A percentile compares a stretch with the other conserved stretches of the same genome.
Conservation (phyloP, 2,888 invertebrate species). For the Orchesellides sinensis region DNA sequence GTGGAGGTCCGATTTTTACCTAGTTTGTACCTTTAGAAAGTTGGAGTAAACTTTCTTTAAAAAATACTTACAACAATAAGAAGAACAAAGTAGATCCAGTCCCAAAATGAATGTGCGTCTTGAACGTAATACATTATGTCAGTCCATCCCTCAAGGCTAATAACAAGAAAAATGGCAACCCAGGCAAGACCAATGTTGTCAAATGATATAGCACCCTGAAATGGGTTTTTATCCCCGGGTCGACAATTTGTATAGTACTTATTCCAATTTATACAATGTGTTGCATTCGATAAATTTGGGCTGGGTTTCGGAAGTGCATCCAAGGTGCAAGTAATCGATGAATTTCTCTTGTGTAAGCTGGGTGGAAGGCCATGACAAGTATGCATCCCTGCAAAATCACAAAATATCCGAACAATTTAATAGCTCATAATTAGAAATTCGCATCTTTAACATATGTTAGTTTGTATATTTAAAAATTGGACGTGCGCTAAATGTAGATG, state of each 20-base stretch:
- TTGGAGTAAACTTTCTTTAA: neutral
- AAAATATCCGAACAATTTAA: neutral
- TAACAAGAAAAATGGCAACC: constrained; percentile 98
- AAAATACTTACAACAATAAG: constrained; percentile 94
- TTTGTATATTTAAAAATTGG: too few species aligned
- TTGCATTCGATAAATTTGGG: constrained; percentile 77
- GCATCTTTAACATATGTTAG: too few species aligned
- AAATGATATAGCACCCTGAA: constrained; percentile 99
- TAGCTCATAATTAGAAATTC: too few species aligned
- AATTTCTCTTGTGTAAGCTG: constrained; percentile 82
- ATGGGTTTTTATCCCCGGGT: constrained; percentile 96
- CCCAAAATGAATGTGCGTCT: constrained; percentile 99
- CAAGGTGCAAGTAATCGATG: constrained; percentile 82
- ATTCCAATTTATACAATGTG: constrained; percentile 97
- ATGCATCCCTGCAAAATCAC: constrained; percentile 83
- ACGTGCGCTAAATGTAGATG: too few species aligned
- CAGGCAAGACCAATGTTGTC: constrained; percentile 99
- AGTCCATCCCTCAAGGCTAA: constrained; percentile 99
- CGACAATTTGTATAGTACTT: constrained; percentile 97
- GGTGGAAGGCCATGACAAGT: constrained; percentile 90
- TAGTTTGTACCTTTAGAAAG: too few species aligned
- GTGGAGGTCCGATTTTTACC: too few species aligned
- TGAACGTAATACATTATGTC: constrained; percentile 99
- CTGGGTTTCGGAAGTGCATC: constrained; percentile 80
- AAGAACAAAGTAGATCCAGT: constrained; percentile 99